These are phyloP conservation scores for Eilema depressum DNA, from an alignment of 2,888 invertebrate species.

Conservation along the genomic window DNA sequence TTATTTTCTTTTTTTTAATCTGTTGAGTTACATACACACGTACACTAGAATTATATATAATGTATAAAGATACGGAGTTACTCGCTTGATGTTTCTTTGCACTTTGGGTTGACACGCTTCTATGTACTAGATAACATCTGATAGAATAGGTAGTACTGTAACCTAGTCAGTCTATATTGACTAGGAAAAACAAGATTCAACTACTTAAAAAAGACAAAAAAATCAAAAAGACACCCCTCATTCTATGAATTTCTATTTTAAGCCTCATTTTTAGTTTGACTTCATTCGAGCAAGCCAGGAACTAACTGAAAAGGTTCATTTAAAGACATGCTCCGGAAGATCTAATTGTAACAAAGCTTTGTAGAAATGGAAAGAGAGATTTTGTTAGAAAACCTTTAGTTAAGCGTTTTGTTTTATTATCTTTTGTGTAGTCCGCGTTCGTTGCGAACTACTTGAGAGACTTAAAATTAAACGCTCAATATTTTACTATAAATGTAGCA, in stretches of 20 bases:
- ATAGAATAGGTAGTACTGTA: not conserved
- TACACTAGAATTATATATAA: too few species aligned
- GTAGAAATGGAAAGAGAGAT: conserved; percentile 41
- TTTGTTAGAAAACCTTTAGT: conserved; percentile 29
- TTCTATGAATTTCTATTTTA: too few species aligned
- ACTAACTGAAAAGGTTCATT: conserved; percentile 40
- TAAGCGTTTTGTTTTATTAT: conserved; percentile 36
- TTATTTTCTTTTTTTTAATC: too few species aligned
- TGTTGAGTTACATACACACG: too few species aligned
- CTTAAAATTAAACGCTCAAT: conserved; percentile 12
- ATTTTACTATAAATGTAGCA: not conserved
- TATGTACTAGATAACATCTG: too few species aligned
- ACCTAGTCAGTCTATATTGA: too few species aligned
- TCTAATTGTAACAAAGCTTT: conserved; percentile 46
- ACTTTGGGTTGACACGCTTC: too few species aligned
- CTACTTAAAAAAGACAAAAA: too few species aligned
- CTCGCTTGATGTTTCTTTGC: too few species aligned
- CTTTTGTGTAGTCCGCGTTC: conserved; percentile 34
- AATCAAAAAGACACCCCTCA: too few species aligned
- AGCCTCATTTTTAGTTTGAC: not conserved
- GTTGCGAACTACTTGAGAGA: conserved; percentile 32
- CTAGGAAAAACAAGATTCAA: too few species aligned
- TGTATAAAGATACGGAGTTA: too few species aligned
- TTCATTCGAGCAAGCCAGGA: conserved; percentile 32
- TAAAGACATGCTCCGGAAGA: conserved; percentile 28